These are phyloP conservation scores for Rutpela maculata DNA, from an alignment of 2,888 invertebrate genomes.

Conservation along the genomic window DNA sequence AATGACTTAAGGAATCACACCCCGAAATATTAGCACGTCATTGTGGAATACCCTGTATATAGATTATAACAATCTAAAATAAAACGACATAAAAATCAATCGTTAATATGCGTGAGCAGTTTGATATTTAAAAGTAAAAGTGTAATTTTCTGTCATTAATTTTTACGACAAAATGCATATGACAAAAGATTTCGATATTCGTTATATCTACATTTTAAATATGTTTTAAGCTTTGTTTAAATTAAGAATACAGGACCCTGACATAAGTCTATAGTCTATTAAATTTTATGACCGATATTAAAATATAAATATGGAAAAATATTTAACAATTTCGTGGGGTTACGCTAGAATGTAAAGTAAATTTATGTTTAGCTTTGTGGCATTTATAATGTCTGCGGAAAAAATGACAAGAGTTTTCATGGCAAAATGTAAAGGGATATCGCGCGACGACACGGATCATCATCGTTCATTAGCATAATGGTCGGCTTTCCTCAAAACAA, in stretches of 20 bases:
- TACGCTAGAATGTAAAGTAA: constrained; percentile 52
- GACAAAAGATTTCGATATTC: too few relatives aligned
- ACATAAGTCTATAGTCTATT: not conserved
- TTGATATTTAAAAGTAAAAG: too few relatives aligned
- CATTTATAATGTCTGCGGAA: constrained; percentile 61
- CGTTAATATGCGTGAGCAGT: too few relatives aligned
- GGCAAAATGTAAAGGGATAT: constrained; percentile 63
- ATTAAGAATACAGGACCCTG: not conserved
- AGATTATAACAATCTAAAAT: too few relatives aligned
- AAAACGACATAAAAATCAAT: too few relatives aligned
- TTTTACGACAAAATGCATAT: too few relatives aligned
- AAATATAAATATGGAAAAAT: constrained; percentile 35
- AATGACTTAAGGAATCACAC: too few relatives aligned
- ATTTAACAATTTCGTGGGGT: constrained; percentile 46
- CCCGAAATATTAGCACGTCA: too few relatives aligned
- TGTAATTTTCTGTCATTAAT: too few relatives aligned
- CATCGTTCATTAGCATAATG: constrained; percentile 69
- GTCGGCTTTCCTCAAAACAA: constrained; percentile 60
- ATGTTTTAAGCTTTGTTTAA: too few relatives aligned
- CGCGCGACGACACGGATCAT: constrained; percentile 66
- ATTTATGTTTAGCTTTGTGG: constrained; percentile 56
- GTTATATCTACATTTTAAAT: too few relatives aligned
- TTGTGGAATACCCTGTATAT: too few relatives aligned
- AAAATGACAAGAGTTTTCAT: constrained; percentile 64
- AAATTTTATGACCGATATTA: constrained; percentile 32